These are phyloP conservation scores for Ciona savignyi DNA, from an alignment of 23 tunicate species.

Conservation along the genomic window DNA sequence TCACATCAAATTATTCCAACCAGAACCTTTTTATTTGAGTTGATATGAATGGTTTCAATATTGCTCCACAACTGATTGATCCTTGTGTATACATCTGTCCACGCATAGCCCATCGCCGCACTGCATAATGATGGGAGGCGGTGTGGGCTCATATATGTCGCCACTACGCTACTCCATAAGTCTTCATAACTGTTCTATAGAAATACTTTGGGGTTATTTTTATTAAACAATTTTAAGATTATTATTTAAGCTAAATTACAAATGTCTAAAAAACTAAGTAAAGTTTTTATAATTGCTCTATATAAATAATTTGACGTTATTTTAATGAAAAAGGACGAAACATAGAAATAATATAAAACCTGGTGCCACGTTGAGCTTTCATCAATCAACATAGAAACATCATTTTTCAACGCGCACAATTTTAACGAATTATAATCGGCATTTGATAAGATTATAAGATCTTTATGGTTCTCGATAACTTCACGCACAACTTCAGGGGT, in stretches of 20 bases:
- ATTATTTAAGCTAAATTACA: not conserved
- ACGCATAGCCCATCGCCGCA: conserved; percentile 42
- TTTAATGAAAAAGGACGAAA: not conserved
- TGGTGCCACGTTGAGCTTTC: conserved; percentile 44
- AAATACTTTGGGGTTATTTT: not conserved
- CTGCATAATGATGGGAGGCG: conserved; percentile 42
- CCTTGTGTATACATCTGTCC: conserved; percentile 63
- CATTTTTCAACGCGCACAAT: conserved; percentile 21
- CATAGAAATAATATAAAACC: conserved; percentile 10
- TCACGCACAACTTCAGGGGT: conserved; percentile 46
- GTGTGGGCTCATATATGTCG: conserved; percentile 42
- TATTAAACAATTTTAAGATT: not conserved
- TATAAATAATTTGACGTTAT: not conserved
- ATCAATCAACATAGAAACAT: conserved; percentile 53
- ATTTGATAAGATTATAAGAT: conserved; percentile 9
- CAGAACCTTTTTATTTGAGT: conserved; percentile 66
- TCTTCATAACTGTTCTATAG: conserved; percentile 13
- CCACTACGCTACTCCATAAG: conserved; percentile 61
- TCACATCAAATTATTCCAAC: too few species aligned
- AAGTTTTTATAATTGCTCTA: too few species aligned
- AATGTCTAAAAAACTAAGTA: too few species aligned
- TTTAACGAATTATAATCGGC: conserved; percentile 18
- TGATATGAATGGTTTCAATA: conserved; percentile 51
- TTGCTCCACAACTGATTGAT: conserved; percentile 47
- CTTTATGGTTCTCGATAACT: conserved; percentile 30